These are phyloP conservation scores for Sebastes nivosus DNA, from an alignment of 2,797 vertebrate species.

Conservation along the genomic window DNA sequence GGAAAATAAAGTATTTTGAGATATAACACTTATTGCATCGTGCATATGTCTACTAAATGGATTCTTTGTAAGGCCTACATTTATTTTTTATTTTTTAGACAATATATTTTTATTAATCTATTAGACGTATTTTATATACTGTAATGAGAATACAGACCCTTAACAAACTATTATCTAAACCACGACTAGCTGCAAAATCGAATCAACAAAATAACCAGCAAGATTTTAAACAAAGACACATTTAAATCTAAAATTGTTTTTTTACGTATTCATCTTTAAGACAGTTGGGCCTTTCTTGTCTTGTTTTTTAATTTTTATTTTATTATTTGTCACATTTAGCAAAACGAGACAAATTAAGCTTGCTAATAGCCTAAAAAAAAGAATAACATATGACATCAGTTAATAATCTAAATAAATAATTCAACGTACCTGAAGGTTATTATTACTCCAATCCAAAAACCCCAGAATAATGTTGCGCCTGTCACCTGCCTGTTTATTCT, in stretches of 20 bases:
- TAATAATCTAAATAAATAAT: conserved; percentile 2
- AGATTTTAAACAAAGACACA: not conserved
- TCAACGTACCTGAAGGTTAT: conserved; percentile 70
- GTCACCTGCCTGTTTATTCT: conserved; percentile 73
- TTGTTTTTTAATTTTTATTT: not conserved
- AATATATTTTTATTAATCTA: not conserved
- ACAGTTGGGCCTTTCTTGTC: not conserved
- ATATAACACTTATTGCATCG: not conserved
- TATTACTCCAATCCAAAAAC: conserved; percentile 67
- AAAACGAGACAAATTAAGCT: not conserved
- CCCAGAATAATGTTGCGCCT: conserved; percentile 46
- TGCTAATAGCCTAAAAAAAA: not conserved
- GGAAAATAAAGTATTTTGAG: not conserved
- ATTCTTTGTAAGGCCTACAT: not conserved
- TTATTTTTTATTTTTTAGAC: not conserved
- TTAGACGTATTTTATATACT: not conserved
- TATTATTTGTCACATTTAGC: not conserved
- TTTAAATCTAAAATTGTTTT: no score
- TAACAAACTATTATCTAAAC: not conserved
- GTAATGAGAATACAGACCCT: not conserved
- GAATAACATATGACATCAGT: accelerated
- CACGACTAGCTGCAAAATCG: not conserved
- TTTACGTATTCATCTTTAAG: not conserved
- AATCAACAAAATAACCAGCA: not conserved
- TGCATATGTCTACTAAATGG: not conserved